Evolutionary conservation across 2,797 vertebrate species (phyloP).

Genomic region (Valencia hispanica): DNA sequence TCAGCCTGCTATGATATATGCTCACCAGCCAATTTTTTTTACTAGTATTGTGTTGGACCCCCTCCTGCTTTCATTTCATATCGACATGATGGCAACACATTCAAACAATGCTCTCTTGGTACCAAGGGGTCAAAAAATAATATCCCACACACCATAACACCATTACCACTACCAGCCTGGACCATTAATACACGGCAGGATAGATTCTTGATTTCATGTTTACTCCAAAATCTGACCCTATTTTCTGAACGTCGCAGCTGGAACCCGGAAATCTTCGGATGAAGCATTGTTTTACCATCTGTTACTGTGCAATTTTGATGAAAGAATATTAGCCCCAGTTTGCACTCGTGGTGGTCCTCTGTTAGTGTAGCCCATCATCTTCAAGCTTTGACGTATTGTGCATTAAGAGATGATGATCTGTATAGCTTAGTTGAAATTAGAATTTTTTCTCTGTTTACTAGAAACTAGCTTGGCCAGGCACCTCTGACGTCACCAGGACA

Average conservation of each 20-base stretch:
- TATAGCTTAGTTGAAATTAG: too few relatives aligned
- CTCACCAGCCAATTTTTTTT: not conserved
- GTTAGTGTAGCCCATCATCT: not conserved
- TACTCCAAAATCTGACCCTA: not conserved
- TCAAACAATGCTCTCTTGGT: not conserved
- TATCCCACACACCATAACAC: not conserved
- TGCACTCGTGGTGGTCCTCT: not conserved
- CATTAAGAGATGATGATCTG: too few relatives aligned
- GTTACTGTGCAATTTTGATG: not conserved
- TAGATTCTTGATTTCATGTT: not conserved
- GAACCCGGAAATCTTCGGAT: not conserved
- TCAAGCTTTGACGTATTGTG: not conserved
- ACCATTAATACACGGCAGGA: not conserved
- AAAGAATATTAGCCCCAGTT: not conserved
- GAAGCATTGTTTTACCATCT: not conserved
- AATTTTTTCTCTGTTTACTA: too few relatives aligned
- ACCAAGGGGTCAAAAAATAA: not conserved
- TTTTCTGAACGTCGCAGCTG: not conserved
- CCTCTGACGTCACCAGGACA: not conserved
- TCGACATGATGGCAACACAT: not conserved
- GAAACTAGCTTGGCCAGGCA: not conserved
- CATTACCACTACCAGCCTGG: not conserved
- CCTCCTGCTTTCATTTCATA: not conserved
- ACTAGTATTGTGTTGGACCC: not conserved
- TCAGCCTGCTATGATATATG: not conserved